Base-by-base conservation (phyloP, 2,888 invertebrate genomes). In the Athripsodes cinereus region DNA sequence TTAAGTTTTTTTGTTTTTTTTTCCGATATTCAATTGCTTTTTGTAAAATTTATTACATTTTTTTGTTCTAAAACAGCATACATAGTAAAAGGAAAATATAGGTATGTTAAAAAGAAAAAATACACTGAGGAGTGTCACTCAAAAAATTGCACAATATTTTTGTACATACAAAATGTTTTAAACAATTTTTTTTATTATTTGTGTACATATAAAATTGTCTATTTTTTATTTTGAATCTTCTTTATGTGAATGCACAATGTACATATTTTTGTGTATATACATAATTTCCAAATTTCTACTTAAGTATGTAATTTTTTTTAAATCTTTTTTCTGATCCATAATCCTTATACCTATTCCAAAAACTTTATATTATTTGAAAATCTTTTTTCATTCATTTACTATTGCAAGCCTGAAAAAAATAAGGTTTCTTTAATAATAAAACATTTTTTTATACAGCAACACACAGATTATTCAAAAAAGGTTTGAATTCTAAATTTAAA, bases 371-470 rank as follows among this genome's bases (percentile, higher is more conserved):
- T n/a, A n/a, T n/a, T n/a, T n/a, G n/a, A n/a, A n/a, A n/a, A n/a
- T n/a, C n/a, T n/a, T n/a, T n/a, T n/a, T n/a, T n/a, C n/a, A n/a
- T n/a, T n/a, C n/a, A n/a, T n/a, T n/a, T n/a, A n/a, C n/a, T n/a
- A n/a, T n/a, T n/a, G n/a, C n/a, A n/a, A n/a, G n/a, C n/a, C n/a
- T n/a, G n/a, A n/a, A n/a, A n/a, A n/a, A n/a, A n/a, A n/a, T n/a
- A n/a, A n/a, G n/a, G n/a, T n/a, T n/a, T n/a, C 11, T 6, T 31
- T 11, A 6, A 31, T 11, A 31, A 31, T 31, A 6, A 8, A 11
- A 31, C 11, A 8, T 31, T 31, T 8, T 40, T n/a, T 40, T 40
- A 20, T 54, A 64, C 64, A 62, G 62, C 62, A 64, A 63, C 64
- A 65, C 62, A n/a, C n/a, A n/a, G n/a, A 62, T 62, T 56, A 53